Conservation (phyloP, 2,888 invertebrate genomes). For the Diadegma fenestrale region DNA sequence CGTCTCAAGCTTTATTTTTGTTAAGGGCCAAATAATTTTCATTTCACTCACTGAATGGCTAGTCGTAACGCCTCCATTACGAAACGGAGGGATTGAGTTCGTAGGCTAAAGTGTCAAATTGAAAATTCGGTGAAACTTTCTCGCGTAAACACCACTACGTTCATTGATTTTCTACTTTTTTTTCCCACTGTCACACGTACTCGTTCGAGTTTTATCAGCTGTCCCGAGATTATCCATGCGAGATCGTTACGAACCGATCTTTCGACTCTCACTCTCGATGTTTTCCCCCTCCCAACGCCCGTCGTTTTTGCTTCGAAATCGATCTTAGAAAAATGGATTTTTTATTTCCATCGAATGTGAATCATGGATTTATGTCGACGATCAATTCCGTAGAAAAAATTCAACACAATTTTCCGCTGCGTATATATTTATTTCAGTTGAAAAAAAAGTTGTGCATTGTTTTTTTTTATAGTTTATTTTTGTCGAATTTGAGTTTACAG, state of each 20-base stretch:
- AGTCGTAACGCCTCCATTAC: constrained; percentile 82
- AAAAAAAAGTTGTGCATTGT: background rate
- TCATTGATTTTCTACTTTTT: constrained; percentile 53
- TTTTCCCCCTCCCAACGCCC: constrained; percentile 8
- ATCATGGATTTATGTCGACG: background rate
- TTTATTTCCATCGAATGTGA: background rate
- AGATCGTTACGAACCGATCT: constrained; percentile 21
- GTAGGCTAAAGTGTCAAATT: constrained; percentile 21
- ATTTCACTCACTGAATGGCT: constrained; percentile 82
- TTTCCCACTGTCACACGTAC: background rate
- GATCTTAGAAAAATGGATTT: background rate
- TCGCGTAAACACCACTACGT: constrained; percentile 17
- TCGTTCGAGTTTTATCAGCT: constrained; percentile 33
- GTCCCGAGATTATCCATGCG: constrained; percentile 22
- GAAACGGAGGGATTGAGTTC: constrained; percentile 9
- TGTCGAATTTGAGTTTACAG: background rate
- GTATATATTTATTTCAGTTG: background rate
- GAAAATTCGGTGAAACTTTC: constrained; percentile 35
- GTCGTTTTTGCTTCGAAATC: background rate
- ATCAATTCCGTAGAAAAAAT: background rate
- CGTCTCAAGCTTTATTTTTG: background rate
- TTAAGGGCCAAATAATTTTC: background rate
- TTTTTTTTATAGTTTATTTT: background rate
- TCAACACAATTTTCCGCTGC: background rate
- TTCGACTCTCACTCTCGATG: constrained; percentile 32